Percentiles rank a stretch among this genome's conserved stretches.
phyloP scores from a whole-genome alignment of 2,888 invertebrate genomes.

The Dicyrtomina minuta region DNA sequence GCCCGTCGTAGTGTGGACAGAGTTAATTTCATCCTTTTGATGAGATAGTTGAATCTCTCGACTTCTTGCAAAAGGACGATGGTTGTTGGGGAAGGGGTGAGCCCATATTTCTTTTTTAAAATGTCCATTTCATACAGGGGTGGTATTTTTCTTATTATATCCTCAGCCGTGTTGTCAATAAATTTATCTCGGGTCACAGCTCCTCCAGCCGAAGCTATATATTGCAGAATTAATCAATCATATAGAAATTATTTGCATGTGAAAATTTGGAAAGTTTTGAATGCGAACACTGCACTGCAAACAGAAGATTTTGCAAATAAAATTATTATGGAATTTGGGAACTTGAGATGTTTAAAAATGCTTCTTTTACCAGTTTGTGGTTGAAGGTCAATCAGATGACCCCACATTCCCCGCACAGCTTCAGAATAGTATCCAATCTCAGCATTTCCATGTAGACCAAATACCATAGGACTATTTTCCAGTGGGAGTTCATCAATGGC shows the following conservation, averaged over 20 bases:
- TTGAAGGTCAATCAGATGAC: conserved; percentile 80
- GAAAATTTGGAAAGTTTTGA: too few relatives aligned
- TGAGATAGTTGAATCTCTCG: conserved; percentile 80
- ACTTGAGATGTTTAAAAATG: background rate
- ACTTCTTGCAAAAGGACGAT: conserved; percentile 84
- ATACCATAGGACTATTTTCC: conserved; percentile 84
- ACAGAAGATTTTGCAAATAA: too few relatives aligned
- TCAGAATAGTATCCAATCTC: conserved; percentile 92
- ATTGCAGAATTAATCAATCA: background rate
- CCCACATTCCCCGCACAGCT: conserved; percentile 83
- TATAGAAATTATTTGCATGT: background rate
- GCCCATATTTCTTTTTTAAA: conserved; percentile 75
- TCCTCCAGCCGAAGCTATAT: conserved; percentile 67
- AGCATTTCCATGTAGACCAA: conserved; percentile 91
- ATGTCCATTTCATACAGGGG: conserved; percentile 75
- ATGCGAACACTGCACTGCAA: too few relatives aligned
- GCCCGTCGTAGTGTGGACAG: conserved; percentile 77
- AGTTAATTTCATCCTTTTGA: conserved; percentile 69
- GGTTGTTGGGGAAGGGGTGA: conserved; percentile 77
- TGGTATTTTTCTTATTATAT: conserved; percentile 76
- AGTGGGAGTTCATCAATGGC: conserved; percentile 79
- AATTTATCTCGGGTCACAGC: conserved; percentile 83
- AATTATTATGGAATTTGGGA: background rate
- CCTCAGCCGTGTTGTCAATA: conserved; percentile 75
- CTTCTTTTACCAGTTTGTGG: conserved; percentile 75